These are phyloP conservation scores for Campoplex nolae DNA, from an alignment of 2,888 invertebrate species.

Conservation along the genomic window DNA sequence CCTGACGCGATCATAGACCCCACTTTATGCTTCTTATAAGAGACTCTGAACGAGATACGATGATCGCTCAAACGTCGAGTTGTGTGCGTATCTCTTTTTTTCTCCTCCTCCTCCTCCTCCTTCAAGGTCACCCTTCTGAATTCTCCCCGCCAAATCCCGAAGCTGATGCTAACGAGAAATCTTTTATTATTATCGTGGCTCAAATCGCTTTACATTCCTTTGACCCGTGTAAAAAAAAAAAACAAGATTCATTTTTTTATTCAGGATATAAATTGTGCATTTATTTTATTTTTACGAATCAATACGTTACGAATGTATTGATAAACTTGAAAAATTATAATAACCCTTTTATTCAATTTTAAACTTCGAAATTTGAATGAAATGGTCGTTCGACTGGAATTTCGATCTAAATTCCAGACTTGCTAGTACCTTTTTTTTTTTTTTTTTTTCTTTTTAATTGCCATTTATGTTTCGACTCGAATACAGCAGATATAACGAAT, in stretches of 20 bases:
- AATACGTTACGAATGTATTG: no score
- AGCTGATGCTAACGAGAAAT: background rate
- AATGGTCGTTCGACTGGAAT: background rate
- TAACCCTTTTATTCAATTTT: no score
- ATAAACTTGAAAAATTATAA: no score
- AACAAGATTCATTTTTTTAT: background rate
- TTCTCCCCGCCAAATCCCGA: conserved; percentile 3
- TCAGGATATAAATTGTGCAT: background rate
- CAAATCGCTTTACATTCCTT: background rate
- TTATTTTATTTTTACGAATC: no score
- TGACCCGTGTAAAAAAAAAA: background rate
- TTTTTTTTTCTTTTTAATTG: background rate
- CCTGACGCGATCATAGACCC: conserved; percentile 54
- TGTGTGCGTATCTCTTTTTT: conserved; percentile 66
- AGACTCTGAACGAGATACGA: conserved; percentile 34
- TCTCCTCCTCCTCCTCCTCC: background rate
- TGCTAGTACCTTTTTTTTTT: background rate
- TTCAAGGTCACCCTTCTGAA: conserved; percentile 37
- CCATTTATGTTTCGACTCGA: conserved; percentile 6
- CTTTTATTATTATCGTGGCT: background rate
- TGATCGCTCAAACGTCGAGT: conserved; percentile 53
- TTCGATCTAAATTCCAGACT: background rate
- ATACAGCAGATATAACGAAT: conserved; percentile 40
- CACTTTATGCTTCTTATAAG: conserved; percentile 30
- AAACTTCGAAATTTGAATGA: background rate